Evolutionary conservation across 2,797 vertebrate species (phyloP), one percentile per base, ranked within the genome.

Genomic region (Crax fasciolata): DNA sequence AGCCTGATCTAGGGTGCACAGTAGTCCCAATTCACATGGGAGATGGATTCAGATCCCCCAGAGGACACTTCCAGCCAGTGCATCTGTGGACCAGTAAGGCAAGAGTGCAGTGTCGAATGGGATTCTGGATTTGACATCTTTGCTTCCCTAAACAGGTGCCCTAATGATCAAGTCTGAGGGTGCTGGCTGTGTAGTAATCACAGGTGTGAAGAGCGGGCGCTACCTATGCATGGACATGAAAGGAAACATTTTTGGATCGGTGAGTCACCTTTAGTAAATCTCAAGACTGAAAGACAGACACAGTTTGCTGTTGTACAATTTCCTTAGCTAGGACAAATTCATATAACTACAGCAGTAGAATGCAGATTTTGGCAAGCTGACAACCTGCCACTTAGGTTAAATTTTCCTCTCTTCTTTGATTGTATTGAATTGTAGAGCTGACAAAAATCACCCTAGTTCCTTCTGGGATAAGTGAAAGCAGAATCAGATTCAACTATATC

Each of bases 181-280:
- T 14, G 95, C 97, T 25, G 98, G 98, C 76, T 97, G 97, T 17
- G 98, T 99, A 77, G 98, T 98, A 88, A 98, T 99, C 95, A 98
- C 97, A 30, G 98, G 98, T 18, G 96, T 98, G 93, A 98, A 98
- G 95, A 98, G 97, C 32, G 98, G 98, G n/a, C 83, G 86, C 3
- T 98, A 98, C 89, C 96, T 99, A 15, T 99, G 99, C 16, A 97
- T 99, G 98, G 98, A 99, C 84, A 52, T 35, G 14, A 95, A 92
- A 38, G 98, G 98, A 94, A 96, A 98, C 43, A 88, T 98, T 67
- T 98, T 98, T 94, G 98, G 97, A 92, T 99, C 98, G 25, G 99
- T 99, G 96, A 99, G 99, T 99, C 78, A 88, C 32, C 19, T 49
- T 35, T 25, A 5, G 71, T 72, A 51, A 90, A 63, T 9, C 49